phyloP scores from a whole-genome alignment of 2,113 vertebrate species.

The Holacanthus passer region DNA sequence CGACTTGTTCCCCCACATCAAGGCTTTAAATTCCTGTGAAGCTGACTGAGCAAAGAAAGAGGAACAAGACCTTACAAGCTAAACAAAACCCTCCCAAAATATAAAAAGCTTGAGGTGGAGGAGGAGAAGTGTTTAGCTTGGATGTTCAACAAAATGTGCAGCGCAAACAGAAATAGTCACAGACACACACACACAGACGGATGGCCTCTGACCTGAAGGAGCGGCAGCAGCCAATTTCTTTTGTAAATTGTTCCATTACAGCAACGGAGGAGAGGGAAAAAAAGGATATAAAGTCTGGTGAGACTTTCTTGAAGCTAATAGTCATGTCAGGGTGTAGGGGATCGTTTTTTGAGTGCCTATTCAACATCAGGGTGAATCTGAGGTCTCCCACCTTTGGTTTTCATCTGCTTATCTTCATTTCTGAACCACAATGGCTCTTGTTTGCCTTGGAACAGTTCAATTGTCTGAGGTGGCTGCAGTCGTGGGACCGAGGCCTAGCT shows the following conservation, averaged over 20 bases:
- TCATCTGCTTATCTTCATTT: slow-evolving; percentile 66
- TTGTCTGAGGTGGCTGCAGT: slow-evolving; percentile 71
- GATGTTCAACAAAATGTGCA: slow-evolving; percentile 64
- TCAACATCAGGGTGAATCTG: slow-evolving; percentile 71
- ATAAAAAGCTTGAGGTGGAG: slow-evolving; percentile 39
- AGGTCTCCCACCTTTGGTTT: slow-evolving; percentile 67
- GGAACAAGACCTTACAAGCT: slow-evolving; percentile 71
- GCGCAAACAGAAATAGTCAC: slow-evolving; percentile 59
- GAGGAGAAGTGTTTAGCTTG: slow-evolving; percentile 32
- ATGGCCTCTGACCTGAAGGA: slow-evolving; percentile 25
- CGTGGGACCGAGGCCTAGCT: slow-evolving; percentile 77
- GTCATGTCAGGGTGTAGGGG: slow-evolving; percentile 27
- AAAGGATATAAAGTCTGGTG: slow-evolving; percentile 20
- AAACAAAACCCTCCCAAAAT: slow-evolving; percentile 56
- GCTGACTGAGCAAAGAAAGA: slow-evolving; percentile 63
- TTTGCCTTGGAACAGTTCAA: slow-evolving; percentile 75
- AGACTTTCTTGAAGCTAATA: slow-evolving; percentile 29
- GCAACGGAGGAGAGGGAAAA: slow-evolving; percentile 29
- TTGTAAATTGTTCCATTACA: slow-evolving; percentile 67
- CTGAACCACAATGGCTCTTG: slow-evolving; percentile 67
- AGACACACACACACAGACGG: slow-evolving; percentile 24
- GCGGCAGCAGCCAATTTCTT: slow-evolving; percentile 36
- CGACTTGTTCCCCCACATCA: slow-evolving; percentile 48
- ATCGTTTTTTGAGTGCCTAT: slow-evolving; percentile 62
- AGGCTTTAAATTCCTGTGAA: slow-evolving; percentile 44